Base-by-base conservation (phyloP, 2,888 invertebrate genomes). In the Sesia bembeciformis region DNA sequence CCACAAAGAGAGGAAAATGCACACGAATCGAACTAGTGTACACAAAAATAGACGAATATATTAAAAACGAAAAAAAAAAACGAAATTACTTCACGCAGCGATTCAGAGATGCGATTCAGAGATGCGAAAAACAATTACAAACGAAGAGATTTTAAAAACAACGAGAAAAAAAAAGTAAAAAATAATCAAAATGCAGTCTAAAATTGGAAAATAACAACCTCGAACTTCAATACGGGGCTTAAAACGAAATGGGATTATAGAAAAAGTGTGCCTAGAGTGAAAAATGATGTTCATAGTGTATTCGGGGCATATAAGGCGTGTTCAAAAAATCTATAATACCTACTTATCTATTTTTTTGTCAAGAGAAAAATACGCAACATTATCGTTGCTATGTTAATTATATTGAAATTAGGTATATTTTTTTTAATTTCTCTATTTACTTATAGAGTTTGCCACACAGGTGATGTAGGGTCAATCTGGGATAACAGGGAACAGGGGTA, bases 291-390 rank as follows among this genome's bases (percentile, higher is more conserved):
- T 63, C 65, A 50, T 63, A 61, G 61, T 62, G 64, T 69, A 62
- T 65, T 68, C 66, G 69, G 74, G 73, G 74, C 76, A 70, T 55
- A 66, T 62, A 73, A 76, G 76, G 78, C 77, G 76, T 77, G 76
- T 72, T 65, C 62, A 63, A 67, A 74, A n/a, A 74, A 75, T 68
- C 70, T 52, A 40, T 57, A 57, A 41, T 40, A 43, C 52, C 49
- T 54, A 60, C 68, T 68, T 67, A 67, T 65, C 65, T 68, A 64
- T 68, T 62, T 65, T 65, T 62, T 63, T 63, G 65, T 66, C 65
- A 67, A 78, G 70, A 76, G 73, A 74, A 61, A 71, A 66, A 57
- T 63, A 66, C 61, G 68, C 70, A 67, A 69, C 67, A 61, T 63
- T 70, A 68, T 69, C 63, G 68, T 74, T 56, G 57, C 64, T 66